Conservation (phyloP, 2,888 invertebrate genomes). For the Orthonychiurus folsomi region DNA sequence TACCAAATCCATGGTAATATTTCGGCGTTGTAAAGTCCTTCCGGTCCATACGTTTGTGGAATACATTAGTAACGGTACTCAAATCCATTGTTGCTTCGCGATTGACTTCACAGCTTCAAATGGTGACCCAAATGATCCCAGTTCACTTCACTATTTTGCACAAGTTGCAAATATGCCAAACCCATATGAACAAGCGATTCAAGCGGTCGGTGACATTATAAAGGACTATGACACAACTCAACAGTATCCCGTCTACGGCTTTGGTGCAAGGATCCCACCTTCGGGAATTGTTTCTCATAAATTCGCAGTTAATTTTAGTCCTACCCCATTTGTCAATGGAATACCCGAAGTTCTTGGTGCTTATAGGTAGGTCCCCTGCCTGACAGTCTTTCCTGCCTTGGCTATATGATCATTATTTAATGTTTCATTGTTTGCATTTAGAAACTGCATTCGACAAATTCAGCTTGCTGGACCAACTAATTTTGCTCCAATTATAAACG, state of each 20-base stretch:
- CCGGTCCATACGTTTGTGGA: constrained; percentile 50
- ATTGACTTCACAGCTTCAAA: constrained; percentile 44
- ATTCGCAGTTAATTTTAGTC: constrained; percentile 49
- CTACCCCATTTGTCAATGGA: constrained; percentile 49
- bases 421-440: background rate
- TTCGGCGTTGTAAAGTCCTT: background rate
- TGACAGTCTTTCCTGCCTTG: too few relatives aligned
- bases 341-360: constrained; percentile 43
- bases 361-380: constrained; percentile 35
- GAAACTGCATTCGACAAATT: constrained; percentile 46
- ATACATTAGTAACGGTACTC: constrained; percentile 51
- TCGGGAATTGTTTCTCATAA: constrained; percentile 45
- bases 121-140: constrained; percentile 45
- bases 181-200: constrained; percentile 46
- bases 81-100: constrained; percentile 47
- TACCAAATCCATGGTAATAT: background rate
- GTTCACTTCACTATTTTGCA: constrained; percentile 47
- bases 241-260: constrained; percentile 46
- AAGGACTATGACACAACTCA: constrained; percentile 49
- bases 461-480: constrained; percentile 53
- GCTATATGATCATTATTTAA: too few relatives aligned
- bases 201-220: constrained; percentile 41
- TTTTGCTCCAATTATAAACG: constrained; percentile 50
- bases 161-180: constrained; percentile 41
- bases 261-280: constrained; percentile 46